Percentiles rank a stretch among this genome's conserved stretches.
These are phyloP conservation scores for Calidris pugnax DNA, from an alignment of 2,113 vertebrate species.

Conservation along the genomic window DNA sequence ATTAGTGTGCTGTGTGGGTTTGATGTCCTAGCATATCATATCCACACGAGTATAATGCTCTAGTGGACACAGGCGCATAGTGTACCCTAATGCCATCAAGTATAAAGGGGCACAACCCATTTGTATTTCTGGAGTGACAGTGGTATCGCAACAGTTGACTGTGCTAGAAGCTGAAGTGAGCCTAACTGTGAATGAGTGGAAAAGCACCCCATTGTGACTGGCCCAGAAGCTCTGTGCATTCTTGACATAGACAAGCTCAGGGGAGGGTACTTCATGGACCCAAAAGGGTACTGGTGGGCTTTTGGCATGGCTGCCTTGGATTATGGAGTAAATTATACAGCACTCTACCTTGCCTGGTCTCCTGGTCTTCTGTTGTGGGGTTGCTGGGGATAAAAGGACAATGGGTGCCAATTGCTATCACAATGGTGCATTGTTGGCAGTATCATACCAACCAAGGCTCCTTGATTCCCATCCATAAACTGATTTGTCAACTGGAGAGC, in stretches of 20 bases:
- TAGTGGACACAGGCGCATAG: not conserved
- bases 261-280: not conserved
- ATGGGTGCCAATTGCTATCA: not conserved
- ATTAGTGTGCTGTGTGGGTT: not conserved
- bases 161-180: not conserved
- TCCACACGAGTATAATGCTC: not conserved
- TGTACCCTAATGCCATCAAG: not conserved
- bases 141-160: not conserved
- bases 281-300: not conserved
- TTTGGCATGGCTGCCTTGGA: not conserved
- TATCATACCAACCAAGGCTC: not conserved
- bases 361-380: not conserved
- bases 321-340: not conserved
- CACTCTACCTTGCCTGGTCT: not conserved
- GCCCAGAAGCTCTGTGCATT: not conserved
- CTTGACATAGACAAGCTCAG: not conserved
- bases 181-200: not conserved
- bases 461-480: not conserved
- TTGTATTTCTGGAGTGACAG: not conserved
- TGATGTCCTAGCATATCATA: not conserved
- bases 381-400: not conserved
- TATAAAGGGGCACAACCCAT: not conserved
- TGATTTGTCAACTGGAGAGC: not conserved
- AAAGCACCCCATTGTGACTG: not conserved
- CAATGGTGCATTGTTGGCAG: not conserved